Conservation (phyloP, 2,888 invertebrate species). For the Cheilosia soror region DNA sequence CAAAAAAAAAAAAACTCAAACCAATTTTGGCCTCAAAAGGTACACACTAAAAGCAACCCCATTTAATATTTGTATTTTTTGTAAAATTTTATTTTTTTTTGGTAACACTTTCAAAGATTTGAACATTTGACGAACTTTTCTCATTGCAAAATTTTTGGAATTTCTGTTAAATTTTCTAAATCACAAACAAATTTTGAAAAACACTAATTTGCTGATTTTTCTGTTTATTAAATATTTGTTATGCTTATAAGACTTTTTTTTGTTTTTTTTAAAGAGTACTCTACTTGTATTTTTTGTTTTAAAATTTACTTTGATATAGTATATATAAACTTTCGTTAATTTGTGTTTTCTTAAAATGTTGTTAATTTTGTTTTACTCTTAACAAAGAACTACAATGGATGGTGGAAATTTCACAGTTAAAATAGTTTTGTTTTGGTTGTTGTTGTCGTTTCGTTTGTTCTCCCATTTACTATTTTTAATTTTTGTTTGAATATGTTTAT, state of each 20-base stretch:
- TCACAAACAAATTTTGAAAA: slow-evolving; percentile 41
- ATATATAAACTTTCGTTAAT: slow-evolving; percentile 70
- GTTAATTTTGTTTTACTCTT: slow-evolving; percentile 48
- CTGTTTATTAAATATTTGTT: slow-evolving; percentile 28
- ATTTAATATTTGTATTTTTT: slow-evolving; percentile 42
- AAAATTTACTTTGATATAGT: slow-evolving; percentile 58
- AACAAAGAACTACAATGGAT: slow-evolving; percentile 74
- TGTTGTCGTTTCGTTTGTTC: slow-evolving; percentile 38
- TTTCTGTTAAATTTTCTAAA: slow-evolving; percentile 19
- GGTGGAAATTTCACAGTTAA: slow-evolving; percentile 75
- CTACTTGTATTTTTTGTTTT: slow-evolving; percentile 44
- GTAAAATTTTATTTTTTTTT: slow-evolving; percentile 24
- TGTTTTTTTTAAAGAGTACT: slow-evolving; percentile 51
- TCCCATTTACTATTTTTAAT: slow-evolving; percentile 43
- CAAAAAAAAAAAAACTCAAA: not conserved
- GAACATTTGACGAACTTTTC: slow-evolving; percentile 16
- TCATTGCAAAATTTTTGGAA: slow-evolving; percentile 9
- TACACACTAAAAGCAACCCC: slow-evolving; percentile 25
- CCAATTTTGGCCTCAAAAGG: not conserved
- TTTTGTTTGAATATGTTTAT: slow-evolving; percentile 61
- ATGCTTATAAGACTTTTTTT: slow-evolving; percentile 38
- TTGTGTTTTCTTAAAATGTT: slow-evolving; percentile 49
- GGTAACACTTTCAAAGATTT: slow-evolving; percentile 21
- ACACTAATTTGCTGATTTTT: slow-evolving; percentile 33
- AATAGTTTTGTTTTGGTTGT: slow-evolving; percentile 71